Evolutionary conservation across 2,888 invertebrate species (phyloP), one percentile per base, ranked within the genome.

Genomic region (Drosophila kambysellisi): DNA sequence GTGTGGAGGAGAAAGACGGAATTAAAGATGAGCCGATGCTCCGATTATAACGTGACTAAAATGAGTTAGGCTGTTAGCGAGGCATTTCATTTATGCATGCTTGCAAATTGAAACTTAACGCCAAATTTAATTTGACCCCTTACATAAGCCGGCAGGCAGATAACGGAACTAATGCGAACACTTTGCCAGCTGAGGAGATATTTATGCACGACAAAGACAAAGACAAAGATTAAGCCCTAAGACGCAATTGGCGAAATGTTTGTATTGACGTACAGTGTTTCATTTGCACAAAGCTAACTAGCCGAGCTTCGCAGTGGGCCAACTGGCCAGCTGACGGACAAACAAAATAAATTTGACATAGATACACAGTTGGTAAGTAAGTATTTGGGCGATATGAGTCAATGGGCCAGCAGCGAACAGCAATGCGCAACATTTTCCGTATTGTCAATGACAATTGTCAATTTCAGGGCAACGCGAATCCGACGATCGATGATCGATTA

Each of bases 91-190:
- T 74, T 76, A 67, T 69, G 78, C 70, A 78, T 62, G 74, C 70
- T 61, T 74, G 57, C 72, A 71, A 81, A 75, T 70, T 56, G 65
- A 73, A 73, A 73, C 33, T 70, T 58, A 72, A 74, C 70, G 67
- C 60, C 39, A 61, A 81, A 75, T 83, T 77, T 83, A 71, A 73
- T 75, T 71, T 79, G 74, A 74, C 79, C 76, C 52, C 70, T 86
- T 86, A 84, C 60, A 63, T 86, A 86, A 86, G 73, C 74, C 80
- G 69, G 81, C 48, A 39, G 35, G 52, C 58, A 33, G 70, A 43
- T 59, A 89, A 87, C 89, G 89, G 87, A 87, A 87, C 86, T 83
- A 83, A 69, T 72, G 46, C 25, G 53, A 43, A 32, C 68, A 70
- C 68, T 72, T 63, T 53, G 54, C 46, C 58, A 66, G 51, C 30